These are phyloP conservation scores for Proteles cristata DNA, from an alignment of 2,113 vertebrate genomes.

Conservation along the genomic window DNA sequence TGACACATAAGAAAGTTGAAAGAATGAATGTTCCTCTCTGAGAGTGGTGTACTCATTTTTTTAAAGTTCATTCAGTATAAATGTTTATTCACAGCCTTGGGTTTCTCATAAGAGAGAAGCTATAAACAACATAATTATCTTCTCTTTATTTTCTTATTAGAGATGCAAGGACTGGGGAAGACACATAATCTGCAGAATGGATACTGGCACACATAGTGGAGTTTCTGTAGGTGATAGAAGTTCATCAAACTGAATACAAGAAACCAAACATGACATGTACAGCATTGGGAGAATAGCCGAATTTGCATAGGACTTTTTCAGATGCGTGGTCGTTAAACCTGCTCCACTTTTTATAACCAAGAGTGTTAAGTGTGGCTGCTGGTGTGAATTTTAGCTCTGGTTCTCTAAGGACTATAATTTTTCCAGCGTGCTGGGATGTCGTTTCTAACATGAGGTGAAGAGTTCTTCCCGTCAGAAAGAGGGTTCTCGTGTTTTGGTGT, in stretches of 20 bases:
- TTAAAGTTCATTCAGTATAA: background rate
- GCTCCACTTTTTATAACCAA: conserved; percentile 4
- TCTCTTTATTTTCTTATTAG: conserved; percentile 33
- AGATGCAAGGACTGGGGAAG: background rate
- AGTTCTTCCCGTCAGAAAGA: background rate
- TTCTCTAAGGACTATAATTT: conserved; percentile 6
- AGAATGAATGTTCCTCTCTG: conserved; percentile 48
- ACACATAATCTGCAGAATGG: background rate
- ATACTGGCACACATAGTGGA: background rate
- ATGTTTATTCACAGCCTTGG: conserved; percentile 48
- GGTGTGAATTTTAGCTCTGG: conserved; percentile 23
- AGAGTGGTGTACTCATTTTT: background rate
- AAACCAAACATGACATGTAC: conserved; percentile 6
- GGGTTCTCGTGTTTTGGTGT: background rate
- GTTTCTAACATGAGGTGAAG: background rate
- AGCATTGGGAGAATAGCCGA: background rate
- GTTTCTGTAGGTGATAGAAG: background rate
- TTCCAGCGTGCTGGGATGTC: background rate
- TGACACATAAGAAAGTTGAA: conserved; percentile 55
- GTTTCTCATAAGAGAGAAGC: background rate
- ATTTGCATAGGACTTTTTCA: conserved; percentile 52
- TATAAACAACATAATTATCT: conserved; percentile 15
- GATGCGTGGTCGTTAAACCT: background rate
- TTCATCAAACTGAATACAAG: background rate
- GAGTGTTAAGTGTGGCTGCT: background rate